Evolutionary conservation across 2,797 vertebrate genomes (phyloP), one percentile per base, ranked within the genome.

Genomic region (Rachycentron canadum): DNA sequence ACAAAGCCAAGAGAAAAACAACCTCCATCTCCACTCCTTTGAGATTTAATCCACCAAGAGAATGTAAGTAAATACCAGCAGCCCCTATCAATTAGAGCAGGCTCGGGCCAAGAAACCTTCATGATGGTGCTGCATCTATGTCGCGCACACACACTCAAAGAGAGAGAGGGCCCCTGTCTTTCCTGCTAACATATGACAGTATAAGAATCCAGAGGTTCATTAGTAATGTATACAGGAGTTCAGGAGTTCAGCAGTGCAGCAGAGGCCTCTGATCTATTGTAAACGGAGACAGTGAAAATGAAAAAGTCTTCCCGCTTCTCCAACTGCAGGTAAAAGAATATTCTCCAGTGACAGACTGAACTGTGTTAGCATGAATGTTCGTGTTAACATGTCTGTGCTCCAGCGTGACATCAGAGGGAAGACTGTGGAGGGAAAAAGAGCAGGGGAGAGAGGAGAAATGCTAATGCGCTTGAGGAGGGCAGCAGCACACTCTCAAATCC

Each of bases 1-100:
- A 85, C 70, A 80, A 86, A 87, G 83, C 76, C 17, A 63, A 60
- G 40, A 79, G 82, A 83, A 90, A 88, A 90, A 88, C 61, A 82
- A 73, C 57, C 69, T 72, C 73, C 65, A 79, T 86, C 74, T 76
- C 72, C 76, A 83, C 68, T 75, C 86, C 91, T 91, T 86, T 88
- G 88, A 94, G 89, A 92, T 88, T 86, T 86, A 92, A 92, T 90
- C 90, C 83, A 68, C 75, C 82, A 73, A 32, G 84, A 89, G 84
- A 91, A 91, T 82, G 88, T 87, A 92, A 90, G 88, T 91, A 91
- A 90, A 92, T 89, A 91, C 89, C 88, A 91, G 87, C 83, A 89
- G 85, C 90, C 87, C 83, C 89, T 84, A 90, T 93, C 92, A 93
- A 92, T 92, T 93, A 91, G 81, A 88, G 76, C 84, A 49, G 76